Evolutionary conservation across 2,888 invertebrate genomes (phyloP).

Genomic region (Trissolcus brochymenae): DNA sequence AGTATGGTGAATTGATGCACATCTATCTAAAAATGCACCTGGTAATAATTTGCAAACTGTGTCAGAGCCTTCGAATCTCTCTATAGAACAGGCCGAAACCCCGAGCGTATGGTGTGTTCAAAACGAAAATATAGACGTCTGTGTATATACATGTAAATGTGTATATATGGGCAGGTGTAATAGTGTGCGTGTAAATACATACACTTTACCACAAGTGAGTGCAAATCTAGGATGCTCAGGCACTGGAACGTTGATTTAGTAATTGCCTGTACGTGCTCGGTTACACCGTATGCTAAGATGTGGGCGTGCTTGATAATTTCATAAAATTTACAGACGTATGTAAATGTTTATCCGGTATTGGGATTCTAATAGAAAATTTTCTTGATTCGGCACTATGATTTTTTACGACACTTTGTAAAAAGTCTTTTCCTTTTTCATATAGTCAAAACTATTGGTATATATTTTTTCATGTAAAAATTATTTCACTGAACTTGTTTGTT

Average conservation of each 20-base stretch:
- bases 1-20: constrained; percentile 22
- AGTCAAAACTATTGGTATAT: neutral
- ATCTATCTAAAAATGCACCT: constrained; percentile 40
- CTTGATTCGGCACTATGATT: constrained; percentile 41
- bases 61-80: constrained; percentile 51
- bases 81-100: constrained; percentile 40
- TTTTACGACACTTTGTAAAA: constrained; percentile 7
- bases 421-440: constrained; percentile 16
- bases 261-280: constrained; percentile 57
- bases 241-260: constrained; percentile 67
- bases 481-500: constrained; percentile 5
- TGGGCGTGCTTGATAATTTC: constrained; percentile 50
- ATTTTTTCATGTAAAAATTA: neutral
- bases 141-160: constrained; percentile 13
- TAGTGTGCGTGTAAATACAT: constrained; percentile 10
- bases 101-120: constrained; percentile 60
- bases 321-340: constrained; percentile 47
- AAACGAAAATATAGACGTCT: constrained; percentile 50
- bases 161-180: neutral
- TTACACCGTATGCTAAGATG: constrained; percentile 54
- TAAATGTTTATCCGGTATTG: constrained; percentile 29
- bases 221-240: constrained; percentile 67
- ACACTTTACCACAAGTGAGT: constrained; percentile 58
- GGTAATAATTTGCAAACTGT: constrained; percentile 42
- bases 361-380: constrained; percentile 1